Evolutionary conservation across 2,113 vertebrate genomes (phyloP).

Genomic region (Ictalurus furcatus): DNA sequence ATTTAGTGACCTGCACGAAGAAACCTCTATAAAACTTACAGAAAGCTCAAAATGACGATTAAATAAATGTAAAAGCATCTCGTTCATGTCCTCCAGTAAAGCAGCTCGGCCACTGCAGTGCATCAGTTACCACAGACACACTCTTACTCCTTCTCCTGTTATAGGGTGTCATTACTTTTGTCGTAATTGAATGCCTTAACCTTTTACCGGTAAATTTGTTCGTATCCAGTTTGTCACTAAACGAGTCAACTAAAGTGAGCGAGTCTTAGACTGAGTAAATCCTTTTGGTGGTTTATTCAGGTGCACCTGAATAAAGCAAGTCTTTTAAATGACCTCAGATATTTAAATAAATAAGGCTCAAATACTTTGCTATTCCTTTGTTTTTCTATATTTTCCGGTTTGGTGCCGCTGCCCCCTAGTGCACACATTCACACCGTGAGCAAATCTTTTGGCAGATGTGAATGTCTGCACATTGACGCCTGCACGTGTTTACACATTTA

Average conservation of each 20-base stretch:
- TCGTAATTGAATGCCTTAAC: neutral
- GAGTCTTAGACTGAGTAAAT: neutral
- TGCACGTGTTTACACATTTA: neutral
- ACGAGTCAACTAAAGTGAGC: neutral
- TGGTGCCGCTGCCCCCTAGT: conserved; percentile 6
- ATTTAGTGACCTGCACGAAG: neutral
- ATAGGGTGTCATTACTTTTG: neutral
- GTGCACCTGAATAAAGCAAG: neutral
- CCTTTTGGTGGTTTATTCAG: neutral
- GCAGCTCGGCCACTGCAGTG: neutral
- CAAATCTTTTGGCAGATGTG: neutral
- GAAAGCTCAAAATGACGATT: neutral
- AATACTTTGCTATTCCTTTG: neutral
- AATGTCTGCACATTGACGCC: neutral
- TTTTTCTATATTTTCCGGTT: neutral
- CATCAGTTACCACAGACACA: neutral
- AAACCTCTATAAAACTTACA: neutral
- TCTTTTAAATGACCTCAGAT: neutral
- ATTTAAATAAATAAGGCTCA: neutral
- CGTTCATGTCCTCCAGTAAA: neutral
- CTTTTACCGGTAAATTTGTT: neutral
- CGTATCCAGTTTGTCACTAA: neutral
- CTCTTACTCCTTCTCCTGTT: neutral
- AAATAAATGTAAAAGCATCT: neutral
- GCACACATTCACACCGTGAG: neutral